These are phyloP conservation scores for Drosophila saltans DNA, from an alignment of 1,140 invertebrate species.

Conservation along the genomic window DNA sequence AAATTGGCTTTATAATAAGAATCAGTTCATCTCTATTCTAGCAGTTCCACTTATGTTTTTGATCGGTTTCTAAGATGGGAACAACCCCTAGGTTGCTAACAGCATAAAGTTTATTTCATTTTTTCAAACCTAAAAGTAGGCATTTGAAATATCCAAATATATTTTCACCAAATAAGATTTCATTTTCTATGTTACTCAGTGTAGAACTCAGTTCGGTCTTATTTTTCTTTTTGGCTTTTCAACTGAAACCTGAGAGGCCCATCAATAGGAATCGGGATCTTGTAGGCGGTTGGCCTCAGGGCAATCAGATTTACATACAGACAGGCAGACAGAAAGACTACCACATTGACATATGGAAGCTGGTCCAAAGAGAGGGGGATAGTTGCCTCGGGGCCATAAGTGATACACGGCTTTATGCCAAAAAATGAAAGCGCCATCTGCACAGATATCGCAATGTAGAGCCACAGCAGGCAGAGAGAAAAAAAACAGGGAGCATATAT, in stretches of 20 bases:
- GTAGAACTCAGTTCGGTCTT: too few relatives aligned
- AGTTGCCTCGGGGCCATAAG: conserved; percentile 50
- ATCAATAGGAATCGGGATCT: conserved; percentile 55
- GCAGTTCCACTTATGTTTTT: too few relatives aligned
- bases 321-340: conserved; percentile 2
- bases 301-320: conserved; percentile 62
- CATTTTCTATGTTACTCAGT: too few relatives aligned
- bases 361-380: neutral
- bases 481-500: conserved; percentile 18
- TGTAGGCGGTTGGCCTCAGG: conserved; percentile 33
- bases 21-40: too few relatives aligned
- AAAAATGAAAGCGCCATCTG: conserved; percentile 62
- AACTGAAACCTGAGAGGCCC: conserved; percentile 20
- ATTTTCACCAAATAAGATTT: too few relatives aligned
- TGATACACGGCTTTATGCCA: conserved; percentile 70
- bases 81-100: too few relatives aligned
- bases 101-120: too few relatives aligned
- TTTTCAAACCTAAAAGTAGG: too few relatives aligned
- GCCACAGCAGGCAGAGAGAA: conserved; percentile 19
- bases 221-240: conserved; percentile 10
- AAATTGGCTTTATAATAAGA: too few relatives aligned
- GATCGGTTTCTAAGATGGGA: too few relatives aligned
- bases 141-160: too few relatives aligned
- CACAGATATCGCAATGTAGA: conserved; percentile 34
- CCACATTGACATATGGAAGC: conserved; percentile 5